phyloP scores from a whole-genome alignment of 2,797 vertebrate species.

The Paedocypris micromegethes region DNA sequence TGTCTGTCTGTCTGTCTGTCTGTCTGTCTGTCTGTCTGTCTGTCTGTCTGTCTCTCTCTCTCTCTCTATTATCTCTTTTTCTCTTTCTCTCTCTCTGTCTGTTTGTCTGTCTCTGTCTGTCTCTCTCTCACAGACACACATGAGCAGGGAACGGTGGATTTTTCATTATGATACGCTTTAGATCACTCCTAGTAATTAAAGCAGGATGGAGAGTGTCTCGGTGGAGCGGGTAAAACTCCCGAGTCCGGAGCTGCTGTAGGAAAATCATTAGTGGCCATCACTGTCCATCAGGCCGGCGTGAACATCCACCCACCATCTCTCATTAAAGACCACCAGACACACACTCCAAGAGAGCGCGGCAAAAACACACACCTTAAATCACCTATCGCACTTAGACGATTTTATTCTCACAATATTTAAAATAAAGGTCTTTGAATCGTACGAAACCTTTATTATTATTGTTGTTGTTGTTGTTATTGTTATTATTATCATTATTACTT shows the following conservation, averaged over 20 bases:
- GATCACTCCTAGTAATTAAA: slow-evolving; percentile 24
- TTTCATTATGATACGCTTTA: slow-evolving; percentile 21
- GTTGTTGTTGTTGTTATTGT: too few relatives aligned
- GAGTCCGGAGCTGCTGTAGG: slow-evolving; percentile 16
- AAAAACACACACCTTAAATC: background rate
- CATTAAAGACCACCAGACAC: slow-evolving; percentile 55
- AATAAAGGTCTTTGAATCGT: too few relatives aligned
- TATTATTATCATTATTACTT: too few relatives aligned
- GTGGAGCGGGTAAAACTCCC: slow-evolving; percentile 11
- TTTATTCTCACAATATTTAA: too few relatives aligned
- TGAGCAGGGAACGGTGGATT: slow-evolving; percentile 1
- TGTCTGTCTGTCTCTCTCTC: too few relatives aligned
- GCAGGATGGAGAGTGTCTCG: slow-evolving; percentile 1
- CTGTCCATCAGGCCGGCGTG: slow-evolving; percentile 20
- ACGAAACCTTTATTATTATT: too few relatives aligned
- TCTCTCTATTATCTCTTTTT: too few relatives aligned
- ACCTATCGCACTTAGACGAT: too few relatives aligned
- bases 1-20: too few relatives aligned
- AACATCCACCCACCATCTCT: slow-evolving; percentile 49
- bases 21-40: too few relatives aligned
- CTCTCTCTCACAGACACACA: background rate
- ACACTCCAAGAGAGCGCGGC: slow-evolving; percentile 36
- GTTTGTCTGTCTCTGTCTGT: too few relatives aligned
- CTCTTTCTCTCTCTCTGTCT: too few relatives aligned
- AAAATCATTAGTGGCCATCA: slow-evolving; percentile 42